Evolutionary conservation across 2,797 vertebrate genomes (phyloP).

Genomic region (Sardinella longiceps): DNA sequence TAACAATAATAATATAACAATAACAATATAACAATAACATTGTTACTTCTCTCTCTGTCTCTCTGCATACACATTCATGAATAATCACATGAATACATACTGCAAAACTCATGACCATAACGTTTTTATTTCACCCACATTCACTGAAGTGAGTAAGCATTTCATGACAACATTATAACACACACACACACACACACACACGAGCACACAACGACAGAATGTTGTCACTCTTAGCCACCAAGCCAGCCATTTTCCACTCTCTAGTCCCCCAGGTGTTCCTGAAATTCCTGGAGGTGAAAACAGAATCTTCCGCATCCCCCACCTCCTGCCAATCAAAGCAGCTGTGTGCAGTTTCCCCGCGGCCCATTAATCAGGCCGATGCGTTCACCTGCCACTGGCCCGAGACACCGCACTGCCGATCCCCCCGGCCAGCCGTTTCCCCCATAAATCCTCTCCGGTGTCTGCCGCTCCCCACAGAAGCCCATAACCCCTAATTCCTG

Average conservation of each 20-base stretch:
- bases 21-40: too few species aligned
- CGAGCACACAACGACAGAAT: background rate
- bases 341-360: background rate
- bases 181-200: background rate
- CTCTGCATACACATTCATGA: background rate
- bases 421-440: background rate
- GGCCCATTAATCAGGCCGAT: background rate
- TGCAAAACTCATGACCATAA: too few species aligned
- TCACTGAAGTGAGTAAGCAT: background rate
- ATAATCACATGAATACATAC: background rate
- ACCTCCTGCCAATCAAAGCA: constrained; percentile 9
- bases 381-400: background rate
- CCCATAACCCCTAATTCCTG: constrained; percentile 13
- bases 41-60: background rate
- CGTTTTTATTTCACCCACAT: background rate
- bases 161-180: background rate
- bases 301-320: background rate
- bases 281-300: constrained; percentile 16
- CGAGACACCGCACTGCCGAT: background rate
- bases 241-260: background rate
- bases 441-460: constrained; percentile 10
- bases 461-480: background rate
- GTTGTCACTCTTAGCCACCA: background rate
- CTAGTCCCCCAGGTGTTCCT: background rate
- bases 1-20: too few species aligned